Percentiles rank a stretch among this genome's conserved stretches.
phyloP scores from a whole-genome alignment of 2,113 vertebrate genomes.

The Illadopsis cleaveri region DNA sequence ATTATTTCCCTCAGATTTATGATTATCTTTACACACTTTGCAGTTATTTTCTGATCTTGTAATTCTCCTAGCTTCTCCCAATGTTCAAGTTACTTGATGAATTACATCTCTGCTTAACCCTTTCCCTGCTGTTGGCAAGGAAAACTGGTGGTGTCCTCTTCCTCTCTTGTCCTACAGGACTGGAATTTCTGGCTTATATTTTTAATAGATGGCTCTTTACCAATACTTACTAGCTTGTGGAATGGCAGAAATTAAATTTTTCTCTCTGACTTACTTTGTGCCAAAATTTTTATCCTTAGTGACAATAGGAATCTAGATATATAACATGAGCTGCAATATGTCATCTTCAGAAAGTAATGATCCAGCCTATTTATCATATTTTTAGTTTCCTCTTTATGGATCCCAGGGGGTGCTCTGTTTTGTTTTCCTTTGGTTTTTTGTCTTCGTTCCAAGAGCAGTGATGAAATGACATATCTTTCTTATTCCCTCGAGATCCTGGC shows the following conservation, averaged over 20 bases:
- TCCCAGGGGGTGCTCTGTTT: slow-evolving; percentile 45
- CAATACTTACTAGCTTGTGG: slow-evolving; percentile 31
- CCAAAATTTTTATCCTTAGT: slow-evolving; percentile 34
- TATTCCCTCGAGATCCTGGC: slow-evolving; percentile 3
- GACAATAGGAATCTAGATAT: slow-evolving; percentile 2
- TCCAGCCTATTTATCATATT: slow-evolving; percentile 23
- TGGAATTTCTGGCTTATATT: slow-evolving; percentile 38
- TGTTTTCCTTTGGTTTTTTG: slow-evolving; percentile 51
- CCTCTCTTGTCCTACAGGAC: not conserved
- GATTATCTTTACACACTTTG: not conserved
- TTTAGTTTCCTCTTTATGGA: slow-evolving; percentile 38
- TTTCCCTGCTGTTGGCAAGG: not conserved
- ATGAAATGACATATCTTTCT: slow-evolving; percentile 21
- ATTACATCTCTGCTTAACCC: slow-evolving; percentile 30
- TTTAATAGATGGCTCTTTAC: slow-evolving; percentile 12
- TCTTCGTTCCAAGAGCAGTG: not conserved
- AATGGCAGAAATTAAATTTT: slow-evolving; percentile 33
- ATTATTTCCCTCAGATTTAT: slow-evolving; percentile 23
- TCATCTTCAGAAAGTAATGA: slow-evolving; percentile 30
- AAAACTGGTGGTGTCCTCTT: not conserved
- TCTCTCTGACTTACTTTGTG: not conserved
- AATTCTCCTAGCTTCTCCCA: not conserved
- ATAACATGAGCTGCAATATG: slow-evolving; percentile 13
- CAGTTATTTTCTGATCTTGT: slow-evolving; percentile 14
- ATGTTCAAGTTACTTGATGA: not conserved